phyloP scores from a whole-genome alignment of 2,113 vertebrate species.

The Peromyscus polionotus region DNA sequence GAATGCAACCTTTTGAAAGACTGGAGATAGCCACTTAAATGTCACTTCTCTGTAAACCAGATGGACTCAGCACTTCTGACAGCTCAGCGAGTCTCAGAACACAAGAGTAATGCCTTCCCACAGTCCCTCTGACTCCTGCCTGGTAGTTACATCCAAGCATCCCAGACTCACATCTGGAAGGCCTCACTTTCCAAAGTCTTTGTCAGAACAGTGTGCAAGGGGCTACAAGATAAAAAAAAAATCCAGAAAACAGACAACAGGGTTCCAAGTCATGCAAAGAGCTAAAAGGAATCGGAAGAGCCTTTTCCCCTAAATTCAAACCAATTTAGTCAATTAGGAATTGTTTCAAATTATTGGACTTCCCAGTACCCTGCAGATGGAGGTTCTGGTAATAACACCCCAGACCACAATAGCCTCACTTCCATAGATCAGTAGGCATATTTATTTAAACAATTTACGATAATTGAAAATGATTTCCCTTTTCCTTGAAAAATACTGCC shows the following conservation, averaged over 20 bases:
- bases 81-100: not conserved
- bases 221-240: not conserved
- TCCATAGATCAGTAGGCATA: not conserved
- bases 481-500: slow-evolving; percentile 8
- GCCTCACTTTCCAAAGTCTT: not conserved
- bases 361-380: not conserved
- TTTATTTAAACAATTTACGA: slow-evolving; percentile 27
- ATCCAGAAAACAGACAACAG: not conserved
- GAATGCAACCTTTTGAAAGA: not conserved
- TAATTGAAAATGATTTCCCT: slow-evolving; percentile 19
- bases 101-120: too few species aligned
- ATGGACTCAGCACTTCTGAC: not conserved
- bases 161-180: not conserved
- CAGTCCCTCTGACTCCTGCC: not conserved
- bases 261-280: not conserved
- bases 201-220: not conserved
- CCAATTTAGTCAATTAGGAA: not conserved
- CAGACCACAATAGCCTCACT: not conserved
- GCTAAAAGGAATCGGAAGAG: not conserved
- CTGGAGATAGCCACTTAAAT: not conserved
- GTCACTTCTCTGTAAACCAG: not conserved
- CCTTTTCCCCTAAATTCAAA: slow-evolving; percentile 9
- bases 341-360: not conserved
- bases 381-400: not conserved
- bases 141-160: not conserved